Evolutionary conservation across 2,797 vertebrate species (phyloP).

Genomic region (Eidolon dupreanum): DNA sequence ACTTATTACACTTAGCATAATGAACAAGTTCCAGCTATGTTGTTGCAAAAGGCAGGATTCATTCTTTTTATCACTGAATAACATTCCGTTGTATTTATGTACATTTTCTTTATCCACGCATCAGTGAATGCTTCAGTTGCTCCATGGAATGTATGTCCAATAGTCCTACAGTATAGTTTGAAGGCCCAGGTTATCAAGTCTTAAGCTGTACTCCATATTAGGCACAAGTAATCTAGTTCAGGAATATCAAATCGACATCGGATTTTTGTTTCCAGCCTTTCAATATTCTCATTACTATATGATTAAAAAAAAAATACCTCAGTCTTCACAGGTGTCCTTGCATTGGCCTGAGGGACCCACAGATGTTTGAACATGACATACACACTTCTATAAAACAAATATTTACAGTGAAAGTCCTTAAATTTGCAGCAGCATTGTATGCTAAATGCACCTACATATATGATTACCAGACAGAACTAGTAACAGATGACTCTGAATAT

Average conservation of each 20-base stretch:
- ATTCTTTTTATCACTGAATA: too few species aligned
- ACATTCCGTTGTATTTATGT: too few species aligned
- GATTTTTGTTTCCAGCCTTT: background rate
- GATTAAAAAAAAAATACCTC: background rate
- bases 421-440: background rate
- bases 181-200: background rate
- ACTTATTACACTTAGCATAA: too few species aligned
- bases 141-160: background rate
- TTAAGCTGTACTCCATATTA: background rate
- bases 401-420: background rate
- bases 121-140: background rate
- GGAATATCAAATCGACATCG: background rate
- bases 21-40: too few species aligned
- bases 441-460: background rate
- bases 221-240: background rate
- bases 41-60: too few species aligned
- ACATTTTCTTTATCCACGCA: background rate
- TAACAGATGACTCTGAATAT: background rate
- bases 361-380: background rate
- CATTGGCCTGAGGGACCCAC: background rate
- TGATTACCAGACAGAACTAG: background rate
- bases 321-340: background rate
- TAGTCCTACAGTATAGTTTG: background rate
- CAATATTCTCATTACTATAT: background rate
- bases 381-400: background rate